phyloP scores from a whole-genome alignment of 2,113 vertebrate species.

The Polyodon spathula region DNA sequence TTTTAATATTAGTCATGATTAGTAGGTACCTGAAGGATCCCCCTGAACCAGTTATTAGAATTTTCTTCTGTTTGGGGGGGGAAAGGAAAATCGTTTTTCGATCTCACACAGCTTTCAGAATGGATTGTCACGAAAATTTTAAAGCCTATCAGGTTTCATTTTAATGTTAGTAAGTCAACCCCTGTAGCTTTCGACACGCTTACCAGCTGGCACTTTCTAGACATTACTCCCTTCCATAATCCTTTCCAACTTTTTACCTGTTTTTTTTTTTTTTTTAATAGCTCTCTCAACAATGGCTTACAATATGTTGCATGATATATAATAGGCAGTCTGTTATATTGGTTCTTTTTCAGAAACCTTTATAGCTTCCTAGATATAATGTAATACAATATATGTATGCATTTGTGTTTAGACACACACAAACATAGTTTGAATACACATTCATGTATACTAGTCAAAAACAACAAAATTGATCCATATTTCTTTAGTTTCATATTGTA shows the following conservation, averaged over 20 bases:
- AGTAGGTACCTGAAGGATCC: not conserved
- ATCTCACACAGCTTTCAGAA: conserved; percentile 43
- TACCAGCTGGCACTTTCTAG: conserved; percentile 45
- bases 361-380: no score
- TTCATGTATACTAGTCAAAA: no score
- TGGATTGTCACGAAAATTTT: conserved; percentile 24
- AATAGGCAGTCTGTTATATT: no score
- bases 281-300: not conserved
- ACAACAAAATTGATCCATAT: no score
- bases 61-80: not conserved
- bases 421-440: no score
- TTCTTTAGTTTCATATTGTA: no score
- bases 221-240: conserved; percentile 30
- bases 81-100: conserved; percentile 28
- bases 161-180: conserved; percentile 48
- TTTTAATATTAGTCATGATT: conserved; percentile 51
- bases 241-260: conserved; percentile 11
- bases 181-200: conserved; percentile 36
- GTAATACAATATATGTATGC: no score
- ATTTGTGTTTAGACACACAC: no score
- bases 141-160: conserved; percentile 48
- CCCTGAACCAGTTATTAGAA: no score
- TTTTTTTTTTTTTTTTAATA: not conserved
- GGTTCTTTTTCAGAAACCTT: no score
- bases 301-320: no score